Base-by-base conservation (phyloP, 2,888 invertebrate species). In the Zele albiditarsus region DNA sequence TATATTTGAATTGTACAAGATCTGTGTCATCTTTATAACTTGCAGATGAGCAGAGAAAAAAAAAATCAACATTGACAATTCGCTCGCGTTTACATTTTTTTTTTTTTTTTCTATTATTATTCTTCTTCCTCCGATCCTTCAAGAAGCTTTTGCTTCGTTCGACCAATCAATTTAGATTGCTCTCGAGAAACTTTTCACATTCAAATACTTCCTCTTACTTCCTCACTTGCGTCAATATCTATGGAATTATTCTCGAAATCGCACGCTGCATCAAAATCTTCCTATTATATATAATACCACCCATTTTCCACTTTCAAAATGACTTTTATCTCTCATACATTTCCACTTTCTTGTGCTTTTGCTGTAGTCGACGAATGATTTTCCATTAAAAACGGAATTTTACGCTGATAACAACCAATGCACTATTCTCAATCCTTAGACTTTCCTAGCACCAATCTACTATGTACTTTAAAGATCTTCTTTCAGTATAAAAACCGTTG, bases 131-230 rank as follows among this genome's bases (percentile, higher is more conserved):
- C 12, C 0, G 2, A 38, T 69, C 42, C 58, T 69, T 58, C 31
- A n/a, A 33, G 58, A 69, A 58, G 58, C 58, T 38, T 58, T 8
- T 5, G 69, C 69, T 57, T 69, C 69, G 33, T 73, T 78, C 78
- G 73, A 77, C 77, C 83, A 80, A 85, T 83, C 83, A 83, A 84
- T 84, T 85, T 82, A 81, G 81, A 85, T 83, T 62, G 49, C 71
- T 81, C 82, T 78, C 76, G 66, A 79, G 81, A 83, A 84, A 82
- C 79, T 83, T 84, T 81, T 79, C 77, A 73, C 73, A 46, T 78
- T 38, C 73, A 70, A 71, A 70, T 65, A 63, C 70, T 69, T 67
- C 66, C 58, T 38, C 62, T 68, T 25, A 25, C 53, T 28, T 42
- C 46, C 16, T 20, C 67, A 58, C 69, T 46, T 46, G 14, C 49